Evolutionary conservation across 2,797 vertebrate genomes (phyloP).

Genomic region (Odontamblyopus rebecca): DNA sequence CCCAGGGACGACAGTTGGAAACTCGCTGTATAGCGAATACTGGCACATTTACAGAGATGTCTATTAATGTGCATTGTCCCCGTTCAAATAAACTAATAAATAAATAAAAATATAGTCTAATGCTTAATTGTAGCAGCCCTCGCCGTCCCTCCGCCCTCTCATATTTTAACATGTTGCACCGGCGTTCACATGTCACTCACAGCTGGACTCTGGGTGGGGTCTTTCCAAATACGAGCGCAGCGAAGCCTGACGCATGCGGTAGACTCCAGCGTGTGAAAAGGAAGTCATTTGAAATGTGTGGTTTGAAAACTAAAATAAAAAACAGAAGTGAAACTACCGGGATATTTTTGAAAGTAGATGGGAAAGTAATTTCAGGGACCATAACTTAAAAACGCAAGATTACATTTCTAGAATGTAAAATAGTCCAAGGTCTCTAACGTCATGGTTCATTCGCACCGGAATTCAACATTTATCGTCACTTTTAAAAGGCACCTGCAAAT

Average conservation of each 20-base stretch:
- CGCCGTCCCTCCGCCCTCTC: neutral
- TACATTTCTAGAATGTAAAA: neutral
- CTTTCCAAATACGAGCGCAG: neutral
- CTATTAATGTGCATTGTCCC: no score
- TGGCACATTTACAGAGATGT: no score
- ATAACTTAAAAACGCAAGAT: neutral
- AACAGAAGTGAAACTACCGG: neutral
- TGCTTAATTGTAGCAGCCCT: neutral
- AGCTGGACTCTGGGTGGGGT: constrained; percentile 19
- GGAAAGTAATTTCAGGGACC: neutral
- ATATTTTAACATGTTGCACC: neutral
- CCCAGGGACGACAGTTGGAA: no score
- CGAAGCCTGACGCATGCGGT: neutral
- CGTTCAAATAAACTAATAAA: no score
- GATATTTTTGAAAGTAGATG: neutral
- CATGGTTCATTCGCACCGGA: neutral
- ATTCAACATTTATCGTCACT: neutral
- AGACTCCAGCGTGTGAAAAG: constrained; percentile 5
- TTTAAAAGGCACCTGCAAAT: neutral
- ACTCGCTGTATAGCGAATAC: no score
- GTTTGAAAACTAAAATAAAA: neutral
- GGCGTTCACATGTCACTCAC: constrained; percentile 24
- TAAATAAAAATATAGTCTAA: neutral
- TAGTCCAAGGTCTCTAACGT: neutral
- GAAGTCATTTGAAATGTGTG: constrained; percentile 4